Conservation (phyloP, 1,140 invertebrate genomes). For the Penaeus japonicus region DNA sequence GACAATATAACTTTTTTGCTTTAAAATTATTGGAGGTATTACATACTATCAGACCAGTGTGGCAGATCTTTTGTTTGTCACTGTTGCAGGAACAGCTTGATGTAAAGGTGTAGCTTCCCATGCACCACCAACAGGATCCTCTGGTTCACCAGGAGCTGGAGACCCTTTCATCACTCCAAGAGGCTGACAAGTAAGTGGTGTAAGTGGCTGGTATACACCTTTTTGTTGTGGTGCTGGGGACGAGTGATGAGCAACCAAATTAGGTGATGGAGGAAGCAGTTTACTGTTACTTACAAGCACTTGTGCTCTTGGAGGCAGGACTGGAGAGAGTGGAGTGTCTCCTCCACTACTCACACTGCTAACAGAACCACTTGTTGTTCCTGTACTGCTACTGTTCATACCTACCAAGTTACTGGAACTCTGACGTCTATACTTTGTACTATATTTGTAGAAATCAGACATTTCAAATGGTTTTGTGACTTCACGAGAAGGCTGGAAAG, state of each 20-base stretch:
- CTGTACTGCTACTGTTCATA: slow-evolving; percentile 44
- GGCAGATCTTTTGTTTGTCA: slow-evolving; percentile 57
- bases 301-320: slow-evolving; percentile 56
- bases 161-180: slow-evolving; percentile 43
- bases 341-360: slow-evolving; percentile 55
- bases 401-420: slow-evolving; percentile 56
- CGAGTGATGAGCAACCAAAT: slow-evolving; percentile 55
- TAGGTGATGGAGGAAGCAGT: slow-evolving; percentile 53
- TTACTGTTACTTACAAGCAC: slow-evolving; percentile 50
- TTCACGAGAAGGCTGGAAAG: slow-evolving; percentile 90
- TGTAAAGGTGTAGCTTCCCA: slow-evolving; percentile 56
- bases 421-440: slow-evolving; percentile 84
- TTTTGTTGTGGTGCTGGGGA: slow-evolving; percentile 65
- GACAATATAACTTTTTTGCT: neutral
- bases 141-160: slow-evolving; percentile 41
- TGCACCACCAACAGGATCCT: slow-evolving; percentile 41
- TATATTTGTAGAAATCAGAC: slow-evolving; percentile 97
- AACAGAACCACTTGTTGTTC: slow-evolving; percentile 41
- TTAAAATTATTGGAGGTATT: no score
- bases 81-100: slow-evolving; percentile 57
- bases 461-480: slow-evolving; percentile 96
- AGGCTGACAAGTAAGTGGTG: slow-evolving; percentile 66
- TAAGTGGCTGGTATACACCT: slow-evolving; percentile 66
- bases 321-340: slow-evolving; percentile 52
- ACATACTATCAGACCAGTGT: slow-evolving; percentile 47